Evolutionary conservation across 2,113 vertebrate species (phyloP), one percentile per base, ranked within the genome.

Genomic region (Dasypus novemcinctus): DNA sequence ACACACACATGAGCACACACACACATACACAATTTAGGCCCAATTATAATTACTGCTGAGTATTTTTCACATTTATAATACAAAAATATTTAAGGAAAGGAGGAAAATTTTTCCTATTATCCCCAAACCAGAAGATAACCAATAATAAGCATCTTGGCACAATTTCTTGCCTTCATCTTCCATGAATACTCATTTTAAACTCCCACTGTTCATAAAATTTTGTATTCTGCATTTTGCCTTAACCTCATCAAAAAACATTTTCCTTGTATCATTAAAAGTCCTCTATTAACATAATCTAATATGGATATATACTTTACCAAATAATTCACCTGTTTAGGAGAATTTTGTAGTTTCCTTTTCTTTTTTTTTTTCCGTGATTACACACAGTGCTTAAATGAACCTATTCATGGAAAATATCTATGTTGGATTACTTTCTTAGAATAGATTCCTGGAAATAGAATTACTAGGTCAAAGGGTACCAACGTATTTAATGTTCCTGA

Each of bases 361-460:
- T 54, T 46, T 61, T 80, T 46, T 61, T 38, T 61, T 33, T 31
- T 84, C 88, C 3, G 5, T 86, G 59, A 89, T 46, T 96, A 52
- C 38, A 80, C 46, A 36, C 90, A 75, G 82, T 93, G 11, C 52
- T 95, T 87, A 91, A 94, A 93, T 93, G 94, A 96, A 94, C 64
- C 31, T 82, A 52, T 80, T 89, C 64, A 43, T 76, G 76, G 57
- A 61, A 91, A 96, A 91, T 54, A 94, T 75, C 85, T 85, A 15
- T 41, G 68, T 86, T 80, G 52, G 59, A 83, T 95, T 86, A 69
- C 69, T 94, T 75, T 68, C 69, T 90, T 83, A 57, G 46, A 93
- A 89, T 54, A 36, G 71, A 80, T 97, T 97, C 83, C 93, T 94
- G 91, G 93, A 97, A 97, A 71, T 63, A 94, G 94, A 96, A 97